phyloP scores from a whole-genome alignment of 2,113 vertebrate species.

The Phalacrocorax carbo region DNA sequence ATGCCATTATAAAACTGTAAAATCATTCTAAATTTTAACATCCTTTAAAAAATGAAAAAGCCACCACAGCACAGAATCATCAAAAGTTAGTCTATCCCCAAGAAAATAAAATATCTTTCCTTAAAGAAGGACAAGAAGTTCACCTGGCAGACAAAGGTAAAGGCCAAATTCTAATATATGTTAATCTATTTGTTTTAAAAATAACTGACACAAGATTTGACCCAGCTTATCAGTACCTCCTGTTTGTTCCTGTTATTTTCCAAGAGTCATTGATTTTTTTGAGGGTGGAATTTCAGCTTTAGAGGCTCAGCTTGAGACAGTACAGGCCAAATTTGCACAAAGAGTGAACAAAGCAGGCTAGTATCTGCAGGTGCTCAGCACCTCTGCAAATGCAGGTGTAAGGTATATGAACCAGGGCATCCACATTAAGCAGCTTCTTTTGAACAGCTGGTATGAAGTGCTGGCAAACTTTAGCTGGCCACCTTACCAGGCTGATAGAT shows the following conservation, averaged over 20 bases:
- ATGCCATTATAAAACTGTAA: neutral
- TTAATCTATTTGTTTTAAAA: neutral
- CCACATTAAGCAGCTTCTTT: neutral
- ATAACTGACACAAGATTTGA: neutral
- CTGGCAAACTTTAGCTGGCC: slow-evolving; percentile 1
- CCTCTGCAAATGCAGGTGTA: neutral
- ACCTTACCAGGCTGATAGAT: neutral
- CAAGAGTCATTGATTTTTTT: neutral
- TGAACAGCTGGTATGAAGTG: slow-evolving; percentile 15
- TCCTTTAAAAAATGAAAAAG: neutral
- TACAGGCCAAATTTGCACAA: neutral
- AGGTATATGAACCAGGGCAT: neutral
- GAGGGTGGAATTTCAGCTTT: neutral
- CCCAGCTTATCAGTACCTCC: neutral
- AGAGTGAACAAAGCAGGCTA: neutral
- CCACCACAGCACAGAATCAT: neutral
- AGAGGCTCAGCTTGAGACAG: neutral
- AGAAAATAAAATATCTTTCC: neutral
- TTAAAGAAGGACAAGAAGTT: neutral
- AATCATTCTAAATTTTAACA: neutral
- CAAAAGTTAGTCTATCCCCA: neutral
- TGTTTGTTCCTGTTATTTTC: neutral
- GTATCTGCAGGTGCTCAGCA: neutral
- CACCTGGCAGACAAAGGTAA: neutral
- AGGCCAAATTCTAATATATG: neutral